Evolutionary conservation across 2,113 vertebrate genomes (phyloP).

Genomic region (Elephas maximus): DNA sequence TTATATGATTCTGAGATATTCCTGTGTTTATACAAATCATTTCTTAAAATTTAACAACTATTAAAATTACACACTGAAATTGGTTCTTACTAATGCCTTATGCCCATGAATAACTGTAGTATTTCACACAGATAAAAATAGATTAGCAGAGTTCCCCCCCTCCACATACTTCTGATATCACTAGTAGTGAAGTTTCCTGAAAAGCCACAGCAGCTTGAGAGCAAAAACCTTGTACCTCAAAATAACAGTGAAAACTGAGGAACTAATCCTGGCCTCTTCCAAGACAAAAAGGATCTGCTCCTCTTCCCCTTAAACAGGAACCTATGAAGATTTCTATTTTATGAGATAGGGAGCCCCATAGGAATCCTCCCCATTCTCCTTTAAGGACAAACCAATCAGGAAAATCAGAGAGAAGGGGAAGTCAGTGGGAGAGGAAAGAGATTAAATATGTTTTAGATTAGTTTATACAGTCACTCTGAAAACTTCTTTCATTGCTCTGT

Average conservation of each 20-base stretch:
- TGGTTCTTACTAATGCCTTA: neutral
- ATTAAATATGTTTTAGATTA: neutral
- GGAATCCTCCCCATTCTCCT: neutral
- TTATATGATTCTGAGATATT: neutral
- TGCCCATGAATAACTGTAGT: too few species aligned
- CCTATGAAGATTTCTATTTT: neutral
- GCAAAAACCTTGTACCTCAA: neutral
- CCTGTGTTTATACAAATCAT: neutral
- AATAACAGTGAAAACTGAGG: conserved; percentile 46
- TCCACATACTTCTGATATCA: neutral
- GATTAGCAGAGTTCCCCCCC: neutral
- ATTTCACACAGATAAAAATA: neutral
- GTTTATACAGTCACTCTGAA: neutral
- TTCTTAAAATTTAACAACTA: conserved; percentile 1
- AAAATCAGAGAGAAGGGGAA: neutral
- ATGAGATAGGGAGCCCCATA: neutral
- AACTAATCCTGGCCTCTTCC: conserved; percentile 21
- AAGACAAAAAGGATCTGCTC: neutral
- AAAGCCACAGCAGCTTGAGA: neutral
- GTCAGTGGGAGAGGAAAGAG: neutral
- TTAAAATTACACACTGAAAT: neutral
- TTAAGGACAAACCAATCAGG: neutral
- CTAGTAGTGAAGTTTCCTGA: conserved; percentile 23
- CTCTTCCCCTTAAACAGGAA: neutral
- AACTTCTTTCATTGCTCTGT: neutral